Evolutionary conservation across 37 sponge, comb jelly and placozoan genomes (phyloP).

Genomic region (Halichondria panicea): DNA sequence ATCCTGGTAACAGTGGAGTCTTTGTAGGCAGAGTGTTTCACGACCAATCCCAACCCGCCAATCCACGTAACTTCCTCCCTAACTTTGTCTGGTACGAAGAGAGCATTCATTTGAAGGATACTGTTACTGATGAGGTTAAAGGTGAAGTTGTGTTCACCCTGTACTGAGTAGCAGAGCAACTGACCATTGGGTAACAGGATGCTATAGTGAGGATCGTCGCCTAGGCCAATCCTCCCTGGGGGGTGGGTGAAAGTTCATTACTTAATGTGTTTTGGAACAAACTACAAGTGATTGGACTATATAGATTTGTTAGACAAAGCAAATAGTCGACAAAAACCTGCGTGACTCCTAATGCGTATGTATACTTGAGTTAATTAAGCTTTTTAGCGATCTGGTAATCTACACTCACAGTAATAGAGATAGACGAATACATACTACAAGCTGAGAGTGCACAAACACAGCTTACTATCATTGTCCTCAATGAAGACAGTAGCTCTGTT

Average conservation of each 20-base stretch:
- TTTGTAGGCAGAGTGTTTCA: conserved; percentile 10
- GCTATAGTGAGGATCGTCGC: conserved; percentile 36
- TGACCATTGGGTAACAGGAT: conserved; percentile 34
- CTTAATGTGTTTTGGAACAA: too few species aligned
- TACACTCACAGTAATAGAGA: too few species aligned
- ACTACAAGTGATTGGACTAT: too few species aligned
- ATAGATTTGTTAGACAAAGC: too few species aligned
- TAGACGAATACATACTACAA: too few species aligned
- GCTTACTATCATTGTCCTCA: background rate
- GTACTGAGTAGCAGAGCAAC: conserved; percentile 38
- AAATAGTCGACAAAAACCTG: too few species aligned
- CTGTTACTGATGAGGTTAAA: conserved; percentile 46
- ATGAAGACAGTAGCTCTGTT: background rate
- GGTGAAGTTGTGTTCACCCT: conserved; percentile 24
- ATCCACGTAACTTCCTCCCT: conserved; percentile 43
- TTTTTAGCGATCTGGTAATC: too few species aligned
- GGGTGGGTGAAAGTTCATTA: background rate
- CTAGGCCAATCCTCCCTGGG: background rate
- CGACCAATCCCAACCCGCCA: conserved; percentile 29
- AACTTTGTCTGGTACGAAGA: conserved; percentile 15
- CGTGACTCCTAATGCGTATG: too few species aligned
- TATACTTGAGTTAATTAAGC: too few species aligned
- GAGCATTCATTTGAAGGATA: conserved; percentile 30
- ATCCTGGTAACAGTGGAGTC: conserved; percentile 13
- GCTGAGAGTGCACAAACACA: too few species aligned